Evolutionary conservation across 1,140 invertebrate species (phyloP).

Genomic region (Grapholita molesta): DNA sequence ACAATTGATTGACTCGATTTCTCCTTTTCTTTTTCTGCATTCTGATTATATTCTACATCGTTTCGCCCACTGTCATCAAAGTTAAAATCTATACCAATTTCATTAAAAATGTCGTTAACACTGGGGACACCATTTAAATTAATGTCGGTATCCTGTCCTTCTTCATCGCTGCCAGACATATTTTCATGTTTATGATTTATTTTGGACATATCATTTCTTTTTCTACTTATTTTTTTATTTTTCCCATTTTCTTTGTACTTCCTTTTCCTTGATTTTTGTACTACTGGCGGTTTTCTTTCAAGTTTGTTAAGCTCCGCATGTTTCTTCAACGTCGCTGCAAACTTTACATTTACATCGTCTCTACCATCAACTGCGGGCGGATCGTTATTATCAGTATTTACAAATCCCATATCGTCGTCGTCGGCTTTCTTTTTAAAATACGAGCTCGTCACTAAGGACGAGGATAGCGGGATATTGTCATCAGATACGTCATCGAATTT

Average conservation of each 20-base stretch:
- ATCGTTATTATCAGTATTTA: slow-evolving; percentile 26
- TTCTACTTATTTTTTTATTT: slow-evolving; percentile 30
- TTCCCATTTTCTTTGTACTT: slow-evolving; percentile 56
- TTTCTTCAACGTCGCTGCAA: slow-evolving; percentile 67
- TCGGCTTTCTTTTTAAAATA: slow-evolving; percentile 59
- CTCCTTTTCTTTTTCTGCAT: slow-evolving; percentile 22
- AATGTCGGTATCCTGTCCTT: slow-evolving; percentile 31
- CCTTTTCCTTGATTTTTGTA: slow-evolving; percentile 43
- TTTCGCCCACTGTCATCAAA: slow-evolving; percentile 24
- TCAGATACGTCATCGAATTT: slow-evolving; percentile 55
- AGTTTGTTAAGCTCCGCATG: slow-evolving; percentile 58
- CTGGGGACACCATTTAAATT: slow-evolving; percentile 64
- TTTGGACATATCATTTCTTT: slow-evolving; percentile 34
- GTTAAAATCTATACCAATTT: slow-evolving; percentile 58
- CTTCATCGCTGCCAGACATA: slow-evolving; percentile 35
- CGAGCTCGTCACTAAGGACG: slow-evolving; percentile 61
- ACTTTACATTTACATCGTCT: slow-evolving; percentile 40
- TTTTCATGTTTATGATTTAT: slow-evolving; percentile 27
- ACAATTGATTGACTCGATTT: slow-evolving; percentile 17
- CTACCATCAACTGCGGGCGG: slow-evolving; percentile 18
- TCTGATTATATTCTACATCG: slow-evolving; percentile 16
- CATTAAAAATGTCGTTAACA: slow-evolving; percentile 66
- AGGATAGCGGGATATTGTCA: slow-evolving; percentile 52
- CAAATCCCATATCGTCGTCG: slow-evolving; percentile 23
- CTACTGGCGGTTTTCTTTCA: slow-evolving; percentile 38